Evolutionary conservation across 2,888 invertebrate species (phyloP), one percentile per base, ranked within the genome.

Genomic region (Eristalis pertinax): DNA sequence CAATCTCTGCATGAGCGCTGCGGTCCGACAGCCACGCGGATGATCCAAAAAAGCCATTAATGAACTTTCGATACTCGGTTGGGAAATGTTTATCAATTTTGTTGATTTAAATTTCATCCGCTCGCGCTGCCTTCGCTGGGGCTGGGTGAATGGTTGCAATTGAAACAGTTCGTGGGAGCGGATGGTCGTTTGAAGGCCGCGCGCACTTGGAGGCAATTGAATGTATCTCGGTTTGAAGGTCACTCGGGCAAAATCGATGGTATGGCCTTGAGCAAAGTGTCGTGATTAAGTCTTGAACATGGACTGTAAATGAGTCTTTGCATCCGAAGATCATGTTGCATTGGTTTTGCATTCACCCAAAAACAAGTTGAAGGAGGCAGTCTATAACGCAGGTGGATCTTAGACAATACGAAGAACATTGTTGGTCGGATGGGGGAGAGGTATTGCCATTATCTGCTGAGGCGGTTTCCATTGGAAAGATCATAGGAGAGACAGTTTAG

Each of bases 31-130:
- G 38, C 26, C 63, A 43, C n/a, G 24, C 35, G 24, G 64, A 38
- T 65, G 64, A 74, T 74, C 72, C 72, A 29, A 72, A 72, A 72
- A 65, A 43, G 50, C 56, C 32, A 74, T 73, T 73, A 63, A 63
- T 63, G 64, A 64, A 15, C 24, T 64, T 74, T 64, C 64, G 50
- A 56, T 56, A 56, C 24, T 13, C 74, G 74, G 65, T 74, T 74
- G 74, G 64, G 74, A 64, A 72, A 72, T 62, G 11, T 29, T 62
- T 41, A 38, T 22, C n/a, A 70, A 60, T 70, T 60, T 69, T 73
- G 73, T 64, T 73, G 64, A 50, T 65, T 65, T 64, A 19, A 50
- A 50, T 50, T 50, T 50, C 50, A 50, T 50, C 19, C 50, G 19
- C 2, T 29, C 4, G 29, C 29, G 29, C 4, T n/a, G 43, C 43